Conservation (phyloP, 1,140 invertebrate genomes). For the Diprion similis region DNA sequence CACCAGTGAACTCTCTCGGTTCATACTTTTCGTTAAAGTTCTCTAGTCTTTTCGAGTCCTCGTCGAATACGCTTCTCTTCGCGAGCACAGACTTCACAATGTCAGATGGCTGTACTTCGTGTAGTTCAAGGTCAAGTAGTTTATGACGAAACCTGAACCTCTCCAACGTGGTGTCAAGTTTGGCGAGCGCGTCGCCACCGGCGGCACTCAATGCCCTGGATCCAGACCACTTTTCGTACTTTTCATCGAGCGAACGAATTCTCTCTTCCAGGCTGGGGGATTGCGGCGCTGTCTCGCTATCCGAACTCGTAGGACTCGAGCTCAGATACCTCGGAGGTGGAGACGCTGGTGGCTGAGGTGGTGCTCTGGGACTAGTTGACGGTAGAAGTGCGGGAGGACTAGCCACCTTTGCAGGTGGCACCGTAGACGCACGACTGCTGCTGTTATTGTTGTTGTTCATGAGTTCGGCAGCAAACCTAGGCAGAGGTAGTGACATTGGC, state of each 20-base stretch:
- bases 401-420: conserved; percentile 43
- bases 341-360: conserved; percentile 64
- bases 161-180: conserved; percentile 64
- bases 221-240: conserved; percentile 89
- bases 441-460: conserved; percentile 58
- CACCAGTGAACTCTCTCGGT: conserved; percentile 68
- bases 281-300: conserved; percentile 62
- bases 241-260: conserved; percentile 88
- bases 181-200: conserved; percentile 65
- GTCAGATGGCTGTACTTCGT: conserved; percentile 88
- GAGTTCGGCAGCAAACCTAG: conserved; percentile 82
- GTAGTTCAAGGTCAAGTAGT: conserved; percentile 75
- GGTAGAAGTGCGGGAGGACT: conserved; percentile 49
- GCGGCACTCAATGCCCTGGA: conserved; percentile 65
- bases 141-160: conserved; percentile 70
- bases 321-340: conserved; percentile 67
- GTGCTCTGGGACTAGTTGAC: conserved; percentile 54
- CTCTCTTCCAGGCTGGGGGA: conserved; percentile 84
- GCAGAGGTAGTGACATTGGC: conserved; percentile 81
- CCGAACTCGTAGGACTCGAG: conserved; percentile 68
- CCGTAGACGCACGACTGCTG: conserved; percentile 30
- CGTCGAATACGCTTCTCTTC: conserved; percentile 93
- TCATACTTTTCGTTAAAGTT: conserved; percentile 89
- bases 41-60: conserved; percentile 92
- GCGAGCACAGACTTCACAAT: conserved; percentile 92